phyloP scores from a whole-genome alignment of 2,797 vertebrate genomes.

The Poeciliopsis infans region DNA sequence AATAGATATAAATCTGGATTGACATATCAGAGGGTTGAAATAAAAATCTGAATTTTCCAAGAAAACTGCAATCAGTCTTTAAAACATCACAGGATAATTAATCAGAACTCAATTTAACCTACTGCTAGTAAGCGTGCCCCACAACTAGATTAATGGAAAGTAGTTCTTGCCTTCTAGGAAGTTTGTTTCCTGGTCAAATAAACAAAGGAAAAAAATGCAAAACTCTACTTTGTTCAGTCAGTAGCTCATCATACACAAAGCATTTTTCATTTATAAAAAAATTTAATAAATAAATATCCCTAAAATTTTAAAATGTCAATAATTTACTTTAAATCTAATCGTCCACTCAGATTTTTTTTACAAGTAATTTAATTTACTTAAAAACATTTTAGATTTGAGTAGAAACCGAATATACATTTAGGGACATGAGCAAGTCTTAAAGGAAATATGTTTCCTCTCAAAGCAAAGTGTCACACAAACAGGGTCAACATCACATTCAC shows the following conservation, averaged over 20 bases:
- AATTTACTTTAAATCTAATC: not conserved
- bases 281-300: too few relatives aligned
- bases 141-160: not conserved
- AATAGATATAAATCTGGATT: not conserved
- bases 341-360: not conserved
- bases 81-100: not conserved
- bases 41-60: not conserved
- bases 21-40: not conserved
- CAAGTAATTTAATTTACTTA: not conserved
- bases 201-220: not conserved
- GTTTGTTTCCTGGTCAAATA: not conserved
- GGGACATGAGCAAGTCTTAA: not conserved
- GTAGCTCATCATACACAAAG: not conserved
- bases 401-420: constrained; percentile 4
- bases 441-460: not conserved
- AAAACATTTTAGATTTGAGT: not conserved
- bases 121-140: not conserved
- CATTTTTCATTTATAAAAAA: not conserved
- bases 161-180: not conserved
- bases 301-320: too few relatives aligned
- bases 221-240: not conserved
- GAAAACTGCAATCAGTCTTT: not conserved
- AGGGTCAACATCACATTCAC: not conserved
- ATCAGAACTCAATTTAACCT: not conserved
- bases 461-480: not conserved